Evolutionary conservation across 2,888 invertebrate genomes (phyloP), one percentile per base, ranked within the genome.

Genomic region (Diabrotica balteata): DNA sequence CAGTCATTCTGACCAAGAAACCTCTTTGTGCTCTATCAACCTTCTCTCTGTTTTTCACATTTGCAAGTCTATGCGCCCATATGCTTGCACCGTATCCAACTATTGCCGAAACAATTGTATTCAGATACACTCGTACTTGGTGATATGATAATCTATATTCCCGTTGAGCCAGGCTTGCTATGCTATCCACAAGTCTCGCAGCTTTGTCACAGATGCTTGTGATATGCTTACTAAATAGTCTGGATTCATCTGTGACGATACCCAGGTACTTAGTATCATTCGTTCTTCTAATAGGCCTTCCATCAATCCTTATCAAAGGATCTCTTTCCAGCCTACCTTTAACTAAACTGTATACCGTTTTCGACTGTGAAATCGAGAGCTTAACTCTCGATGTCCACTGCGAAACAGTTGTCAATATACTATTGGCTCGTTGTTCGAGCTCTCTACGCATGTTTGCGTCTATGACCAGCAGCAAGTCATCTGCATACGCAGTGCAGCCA

Each of bases 1-100:
- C 61, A 5, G 58, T 67, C 49, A 63, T 46, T 22, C 67, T 57
- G 22, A 57, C 50, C 0, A 63, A 47, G 53, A 67, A 53, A 8
- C 67, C 67, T 49, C 52, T 67, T 58, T 61, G 62, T 0, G 67
- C 11, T 47, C 52, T 57, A 0, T 55, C 32, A 7, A 58, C 11
- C 3, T 32, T 51, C 11, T 63, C 47, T 53, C 10, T 61, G 4
- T 51, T 17, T 43, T 66, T 61, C 0, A 49, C 6, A 7, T 52
- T 58, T 2, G 1, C 8, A 42, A 67, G 51, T 42, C 66, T 55
- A 7, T 66, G 66, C 7, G 52, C 61, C 54, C 60, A 55, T 8
- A 42, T 22, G 50, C 66, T 55, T 2, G 58, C 58, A 8, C 58
- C 22, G 10, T 63, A 55, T 9, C 63, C 64, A 3, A 17, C 42